A percentile compares a stretch with the other conserved stretches of the same genome.
Conservation (phyloP, 2,888 invertebrate genomes). For the Drosophila quinaria region DNA sequence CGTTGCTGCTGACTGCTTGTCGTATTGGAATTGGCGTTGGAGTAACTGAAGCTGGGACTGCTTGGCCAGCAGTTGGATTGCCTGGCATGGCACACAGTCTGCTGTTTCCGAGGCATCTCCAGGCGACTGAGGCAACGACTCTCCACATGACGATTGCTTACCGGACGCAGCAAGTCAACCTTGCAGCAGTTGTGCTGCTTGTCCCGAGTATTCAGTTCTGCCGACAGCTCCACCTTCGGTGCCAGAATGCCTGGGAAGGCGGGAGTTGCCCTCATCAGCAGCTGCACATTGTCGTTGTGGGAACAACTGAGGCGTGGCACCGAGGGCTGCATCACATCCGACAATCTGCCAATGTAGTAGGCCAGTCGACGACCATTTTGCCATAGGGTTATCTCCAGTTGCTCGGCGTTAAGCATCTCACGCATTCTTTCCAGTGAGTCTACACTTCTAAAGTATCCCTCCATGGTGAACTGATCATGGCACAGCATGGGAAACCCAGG, state of each 20-base stretch:
- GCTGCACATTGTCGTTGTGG: conserved; percentile 80
- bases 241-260: conserved; percentile 85
- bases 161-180: conserved; percentile 19
- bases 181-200: conserved; percentile 34
- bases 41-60: conserved; percentile 20
- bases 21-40: not conserved
- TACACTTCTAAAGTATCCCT: conserved; percentile 83
- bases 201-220: conserved; percentile 66
- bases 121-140: conserved; percentile 43
- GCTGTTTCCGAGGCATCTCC: conserved; percentile 72
- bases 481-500: conserved; percentile 84
- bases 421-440: conserved; percentile 74
- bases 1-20: conserved; percentile 24
- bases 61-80: conserved; percentile 41
- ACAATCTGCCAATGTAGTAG: conserved; percentile 81
- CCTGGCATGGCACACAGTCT: conserved; percentile 81
- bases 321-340: conserved; percentile 78
- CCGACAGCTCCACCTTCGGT: conserved; percentile 83
- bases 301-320: conserved; percentile 73
- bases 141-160: conserved; percentile 40
- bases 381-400: conserved; percentile 84
- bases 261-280: conserved; percentile 83
- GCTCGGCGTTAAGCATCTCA: conserved; percentile 74
- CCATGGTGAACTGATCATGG: conserved; percentile 84
- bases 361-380: conserved; percentile 85